Conservation (phyloP, 2,797 vertebrate genomes). For the Gymnodraco acuticeps region DNA sequence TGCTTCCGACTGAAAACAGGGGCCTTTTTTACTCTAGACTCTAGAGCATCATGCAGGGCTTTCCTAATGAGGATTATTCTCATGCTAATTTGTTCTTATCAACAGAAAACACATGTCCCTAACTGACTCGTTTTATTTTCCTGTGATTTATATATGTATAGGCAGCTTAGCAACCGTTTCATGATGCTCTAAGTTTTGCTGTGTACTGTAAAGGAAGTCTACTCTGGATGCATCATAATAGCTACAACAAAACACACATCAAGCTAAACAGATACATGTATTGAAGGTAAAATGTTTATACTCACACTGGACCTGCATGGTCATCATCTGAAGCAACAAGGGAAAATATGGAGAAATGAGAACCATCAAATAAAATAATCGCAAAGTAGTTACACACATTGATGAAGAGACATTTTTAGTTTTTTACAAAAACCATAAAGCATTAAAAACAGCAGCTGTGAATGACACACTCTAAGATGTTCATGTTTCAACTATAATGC, state of each 20-base stretch:
- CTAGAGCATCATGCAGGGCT: not conserved
- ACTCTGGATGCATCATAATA: conserved; percentile 15
- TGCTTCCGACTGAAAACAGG: not conserved
- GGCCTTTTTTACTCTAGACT: not conserved
- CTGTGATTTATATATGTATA: conserved; percentile 16
- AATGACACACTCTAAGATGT: conserved; percentile 7
- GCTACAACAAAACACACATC: conserved; percentile 39
- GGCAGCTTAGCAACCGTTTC: not conserved
- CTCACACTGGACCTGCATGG: conserved; percentile 97
- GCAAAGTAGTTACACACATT: conserved; percentile 34
- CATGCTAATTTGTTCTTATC: not conserved
- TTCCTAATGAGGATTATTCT: conserved; percentile 1
- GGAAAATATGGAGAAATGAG: conserved; percentile 78
- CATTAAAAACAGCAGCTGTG: conserved; percentile 15
- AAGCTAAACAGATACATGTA: conserved; percentile 28
- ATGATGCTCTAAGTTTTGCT: conserved; percentile 20
- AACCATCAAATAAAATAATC: conserved; percentile 51
- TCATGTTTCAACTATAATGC: not conserved
- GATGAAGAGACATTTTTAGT: conserved; percentile 25
- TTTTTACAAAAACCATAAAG: conserved; percentile 18
- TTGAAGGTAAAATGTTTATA: conserved; percentile 47
- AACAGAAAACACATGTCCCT: not conserved
- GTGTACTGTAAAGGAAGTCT: conserved; percentile 19
- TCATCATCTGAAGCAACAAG: conserved; percentile 91
- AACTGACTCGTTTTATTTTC: not conserved